A percentile compares a stretch with the other conserved stretches of the same genome.
These are phyloP conservation scores for Montifringilla adamsi DNA, from an alignment of 2,113 vertebrate genomes.

Conservation along the genomic window DNA sequence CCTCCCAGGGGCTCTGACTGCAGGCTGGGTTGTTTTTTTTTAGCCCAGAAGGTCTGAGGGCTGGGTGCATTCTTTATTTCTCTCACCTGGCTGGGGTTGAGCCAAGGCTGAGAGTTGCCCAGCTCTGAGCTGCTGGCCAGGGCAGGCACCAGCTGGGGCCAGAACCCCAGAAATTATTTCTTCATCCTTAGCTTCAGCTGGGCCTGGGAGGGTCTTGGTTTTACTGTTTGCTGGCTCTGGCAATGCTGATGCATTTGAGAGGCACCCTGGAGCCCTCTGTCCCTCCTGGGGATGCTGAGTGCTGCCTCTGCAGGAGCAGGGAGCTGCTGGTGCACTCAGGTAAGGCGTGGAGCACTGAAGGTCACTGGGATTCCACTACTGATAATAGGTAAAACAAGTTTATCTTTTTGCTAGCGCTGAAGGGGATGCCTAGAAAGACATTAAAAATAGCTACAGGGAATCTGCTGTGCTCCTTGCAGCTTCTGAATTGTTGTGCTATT, in stretches of 20 bases:
- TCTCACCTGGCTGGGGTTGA: not conserved
- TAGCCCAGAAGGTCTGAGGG: fast-evolving
- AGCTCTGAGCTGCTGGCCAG: not conserved
- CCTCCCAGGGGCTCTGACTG: not conserved
- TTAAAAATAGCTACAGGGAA: not conserved
- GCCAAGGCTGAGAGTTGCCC: not conserved
- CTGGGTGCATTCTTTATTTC: not conserved
- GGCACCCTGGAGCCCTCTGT: fast-evolving
- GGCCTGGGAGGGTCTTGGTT: fast-evolving
- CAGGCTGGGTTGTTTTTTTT: fast-evolving
- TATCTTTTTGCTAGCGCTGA: not conserved
- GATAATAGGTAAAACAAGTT: not conserved
- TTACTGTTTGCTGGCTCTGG: fast-evolving
- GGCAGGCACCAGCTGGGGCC: not conserved
- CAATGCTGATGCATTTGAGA: fast-evolving
- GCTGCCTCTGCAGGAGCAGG: not conserved
- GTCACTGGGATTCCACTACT: not conserved
- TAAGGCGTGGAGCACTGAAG: not conserved
- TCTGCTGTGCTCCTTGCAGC: too few relatives aligned
- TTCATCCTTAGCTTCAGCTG: not conserved
- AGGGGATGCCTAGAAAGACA: not conserved
- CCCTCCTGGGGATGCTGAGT: not conserved
- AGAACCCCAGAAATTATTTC: not conserved
- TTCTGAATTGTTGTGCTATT: not conserved
- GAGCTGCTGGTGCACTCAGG: not conserved